Base-by-base conservation (phyloP, 2,797 vertebrate species). In the Molossus molossus region DNA sequence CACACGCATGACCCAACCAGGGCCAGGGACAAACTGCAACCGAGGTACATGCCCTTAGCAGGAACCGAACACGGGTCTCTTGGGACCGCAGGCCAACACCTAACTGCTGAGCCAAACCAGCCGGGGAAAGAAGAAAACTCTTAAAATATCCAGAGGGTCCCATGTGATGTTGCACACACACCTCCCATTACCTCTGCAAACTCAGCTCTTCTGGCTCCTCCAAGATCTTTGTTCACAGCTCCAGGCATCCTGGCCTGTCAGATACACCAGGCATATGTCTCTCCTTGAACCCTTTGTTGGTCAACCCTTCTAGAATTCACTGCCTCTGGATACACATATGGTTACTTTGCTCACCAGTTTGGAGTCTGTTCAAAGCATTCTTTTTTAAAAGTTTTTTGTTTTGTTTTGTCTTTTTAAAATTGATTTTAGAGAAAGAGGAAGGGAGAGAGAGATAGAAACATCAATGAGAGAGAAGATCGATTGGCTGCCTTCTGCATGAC, bases 41-140 rank as follows among this genome's bases (percentile, higher is more conserved):
- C 33, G 33, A 33, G 33, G 33, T 33, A 33, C 33, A 33, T 33
- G 33, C 33, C 33, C 33, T 33, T 33, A 33, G 33, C 33, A 33
- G 33, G 33, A 33, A 33, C 33, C 33, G 33, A 33, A 33, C 33
- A 33, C 33, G 3, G 33, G 33, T 33, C 33, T 33, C 33, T 33
- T 33, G 33, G 33, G 33, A 33, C 33, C 33, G 33, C 33, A 33
- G 33, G 33, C 33, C 33, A 33, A 33, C 33, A 33, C 33, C 33
- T 33, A 33, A 33, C 33, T 3, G 33, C 33, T 33, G 33, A 33
- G 33, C 33, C 33, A 33, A 33, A 33, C 33, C 33, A 33, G 33
- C 33, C 33, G 3, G 33, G 33, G 33, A 70, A 94, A 84, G 76
- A 89, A 76, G 27, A 87, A 80, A 84, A 75, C 64, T 79, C 64